Conservation (phyloP, 2,888 invertebrate genomes). For the Trachelus troglodyta region DNA sequence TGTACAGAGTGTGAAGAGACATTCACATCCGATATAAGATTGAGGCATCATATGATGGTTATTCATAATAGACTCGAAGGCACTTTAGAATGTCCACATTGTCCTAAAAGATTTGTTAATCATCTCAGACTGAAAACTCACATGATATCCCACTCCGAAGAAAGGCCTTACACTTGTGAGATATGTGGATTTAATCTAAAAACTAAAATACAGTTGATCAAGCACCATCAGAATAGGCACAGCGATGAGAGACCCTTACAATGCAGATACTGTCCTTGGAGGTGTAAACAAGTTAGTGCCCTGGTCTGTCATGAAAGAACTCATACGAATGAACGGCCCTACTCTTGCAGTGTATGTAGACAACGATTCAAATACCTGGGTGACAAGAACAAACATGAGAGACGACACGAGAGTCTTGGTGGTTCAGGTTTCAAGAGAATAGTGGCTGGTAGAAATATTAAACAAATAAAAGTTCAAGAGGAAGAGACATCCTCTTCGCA, state of each 20-base stretch:
- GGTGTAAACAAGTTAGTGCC: constrained; percentile 63
- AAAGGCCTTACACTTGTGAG: constrained; percentile 59
- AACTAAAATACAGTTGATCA: constrained; percentile 62
- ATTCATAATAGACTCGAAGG: constrained; percentile 59
- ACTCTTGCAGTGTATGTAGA: constrained; percentile 59
- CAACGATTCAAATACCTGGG: constrained; percentile 63
- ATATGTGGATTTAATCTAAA: constrained; percentile 62
- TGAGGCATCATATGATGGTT: constrained; percentile 64
- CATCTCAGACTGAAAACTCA: constrained; percentile 61
- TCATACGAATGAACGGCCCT: constrained; percentile 62
- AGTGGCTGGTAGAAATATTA: constrained; percentile 54
- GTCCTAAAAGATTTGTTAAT: constrained; percentile 62
- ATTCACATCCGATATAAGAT: constrained; percentile 60
- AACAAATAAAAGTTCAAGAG: constrained; percentile 33
- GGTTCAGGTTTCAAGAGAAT: constrained; percentile 63
- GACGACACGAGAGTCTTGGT: constrained; percentile 61
- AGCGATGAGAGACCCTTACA: constrained; percentile 62
- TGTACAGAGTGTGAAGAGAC: constrained; percentile 57
- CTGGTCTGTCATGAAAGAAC: constrained; percentile 64
- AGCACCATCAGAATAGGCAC: constrained; percentile 63
- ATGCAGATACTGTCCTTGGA: constrained; percentile 60
- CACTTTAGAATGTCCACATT: constrained; percentile 59
- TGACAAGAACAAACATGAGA: constrained; percentile 63
- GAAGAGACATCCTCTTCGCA: constrained; percentile 44
- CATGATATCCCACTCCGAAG: constrained; percentile 64